phyloP scores from a whole-genome alignment of 2,113 vertebrate species.

The Asarcornis scutulata region DNA sequence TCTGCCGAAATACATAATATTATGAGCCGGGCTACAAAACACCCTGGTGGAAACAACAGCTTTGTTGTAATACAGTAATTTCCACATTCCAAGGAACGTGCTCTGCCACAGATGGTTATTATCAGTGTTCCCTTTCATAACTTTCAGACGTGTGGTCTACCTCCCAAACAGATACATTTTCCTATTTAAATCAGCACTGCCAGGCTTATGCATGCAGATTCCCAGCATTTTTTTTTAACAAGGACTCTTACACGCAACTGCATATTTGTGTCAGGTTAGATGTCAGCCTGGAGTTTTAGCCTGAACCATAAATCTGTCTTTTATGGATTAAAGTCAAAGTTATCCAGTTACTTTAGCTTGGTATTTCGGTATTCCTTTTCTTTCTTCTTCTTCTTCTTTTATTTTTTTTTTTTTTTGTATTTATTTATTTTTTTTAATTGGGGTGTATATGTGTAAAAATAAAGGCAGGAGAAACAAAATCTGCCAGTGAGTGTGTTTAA shows the following conservation, averaged over 20 bases:
- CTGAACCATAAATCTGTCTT: constrained; percentile 37
- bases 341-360: not conserved
- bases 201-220: constrained; percentile 58
- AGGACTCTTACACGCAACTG: not conserved
- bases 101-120: constrained; percentile 38
- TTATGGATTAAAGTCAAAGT: constrained; percentile 56
- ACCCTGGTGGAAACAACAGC: constrained; percentile 44
- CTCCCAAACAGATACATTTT: constrained; percentile 38
- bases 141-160: constrained; percentile 43
- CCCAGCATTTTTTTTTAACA: constrained; percentile 13
- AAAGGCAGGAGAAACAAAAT: not conserved
- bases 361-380: constrained; percentile 11
- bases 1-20: constrained; percentile 68
- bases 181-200: constrained; percentile 43
- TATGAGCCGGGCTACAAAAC: constrained; percentile 53
- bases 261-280: constrained; percentile 50
- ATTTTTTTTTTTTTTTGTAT: constrained; percentile 20
- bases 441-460: not conserved
- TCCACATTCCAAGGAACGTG: constrained; percentile 58
- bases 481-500: not conserved
- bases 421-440: constrained; percentile 31
- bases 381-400: not conserved
- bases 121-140: constrained; percentile 54
- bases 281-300: constrained; percentile 44
- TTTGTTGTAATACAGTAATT: constrained; percentile 63